Evolutionary conservation across 2,113 vertebrate genomes (phyloP).

Genomic region (Megaceryle maxima): DNA sequence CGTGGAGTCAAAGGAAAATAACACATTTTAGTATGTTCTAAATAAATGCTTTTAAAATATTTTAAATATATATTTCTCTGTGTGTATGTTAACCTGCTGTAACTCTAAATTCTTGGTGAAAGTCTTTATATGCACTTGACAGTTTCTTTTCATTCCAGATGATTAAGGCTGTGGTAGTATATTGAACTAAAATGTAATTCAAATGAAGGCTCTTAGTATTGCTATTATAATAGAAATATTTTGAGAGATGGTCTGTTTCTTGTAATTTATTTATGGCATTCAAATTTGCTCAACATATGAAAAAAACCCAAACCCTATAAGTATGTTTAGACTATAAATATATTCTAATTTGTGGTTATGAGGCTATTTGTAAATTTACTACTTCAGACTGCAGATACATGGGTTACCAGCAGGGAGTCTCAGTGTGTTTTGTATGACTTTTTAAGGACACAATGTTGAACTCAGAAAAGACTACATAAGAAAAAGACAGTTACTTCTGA

Average conservation of each 20-base stretch:
- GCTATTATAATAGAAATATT: background rate
- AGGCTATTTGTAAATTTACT: background rate
- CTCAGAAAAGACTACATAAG: background rate
- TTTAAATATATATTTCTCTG: background rate
- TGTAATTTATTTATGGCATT: background rate
- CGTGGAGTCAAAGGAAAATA: background rate
- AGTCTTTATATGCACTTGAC: background rate
- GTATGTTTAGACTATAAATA: background rate
- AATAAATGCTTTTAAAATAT: background rate
- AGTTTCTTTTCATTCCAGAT: background rate
- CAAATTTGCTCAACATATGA: background rate
- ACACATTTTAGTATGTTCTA: background rate
- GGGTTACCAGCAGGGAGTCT: slow-evolving; percentile 63
- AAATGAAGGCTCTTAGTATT: background rate
- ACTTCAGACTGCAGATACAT: background rate
- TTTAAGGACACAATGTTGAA: background rate
- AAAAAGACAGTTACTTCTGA: background rate
- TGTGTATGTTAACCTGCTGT: background rate
- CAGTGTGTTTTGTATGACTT: slow-evolving; percentile 13
- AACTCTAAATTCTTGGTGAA: background rate
- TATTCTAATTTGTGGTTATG: background rate
- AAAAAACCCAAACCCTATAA: background rate
- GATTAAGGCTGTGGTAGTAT: background rate
- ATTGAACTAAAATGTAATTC: background rate
- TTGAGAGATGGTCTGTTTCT: background rate